These are phyloP conservation scores for Drosophila kikkawai DNA, from an alignment of 1,140 invertebrate species.

Conservation along the genomic window DNA sequence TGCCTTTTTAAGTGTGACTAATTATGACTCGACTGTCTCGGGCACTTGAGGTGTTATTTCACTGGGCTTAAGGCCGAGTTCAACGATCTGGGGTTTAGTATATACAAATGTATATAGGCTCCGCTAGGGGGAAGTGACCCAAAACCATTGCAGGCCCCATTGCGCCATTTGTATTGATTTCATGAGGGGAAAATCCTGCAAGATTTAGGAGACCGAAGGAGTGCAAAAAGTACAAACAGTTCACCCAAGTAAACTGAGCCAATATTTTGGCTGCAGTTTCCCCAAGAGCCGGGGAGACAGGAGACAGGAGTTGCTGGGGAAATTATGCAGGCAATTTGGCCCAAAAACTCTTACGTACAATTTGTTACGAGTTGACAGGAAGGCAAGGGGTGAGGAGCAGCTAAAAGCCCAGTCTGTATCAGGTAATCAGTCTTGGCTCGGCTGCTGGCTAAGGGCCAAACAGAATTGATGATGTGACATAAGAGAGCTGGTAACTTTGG, in stretches of 20 bases:
- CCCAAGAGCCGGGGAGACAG: not conserved
- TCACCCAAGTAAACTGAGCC: conserved; percentile 50
- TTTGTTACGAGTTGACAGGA: conserved; percentile 56
- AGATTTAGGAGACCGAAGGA: conserved; percentile 22
- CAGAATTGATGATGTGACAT: conserved; percentile 57
- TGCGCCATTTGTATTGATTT: conserved; percentile 64
- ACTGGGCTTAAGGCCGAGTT: conserved; percentile 31
- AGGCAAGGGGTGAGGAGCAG: not conserved
- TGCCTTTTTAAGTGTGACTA: conserved; percentile 81
- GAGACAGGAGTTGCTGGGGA: conserved; percentile 1
- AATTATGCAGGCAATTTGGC: conserved; percentile 77
- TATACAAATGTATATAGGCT: conserved; percentile 5
- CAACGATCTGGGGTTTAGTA: conserved; percentile 46
- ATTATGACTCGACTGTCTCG: conserved; percentile 69
- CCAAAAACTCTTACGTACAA: conserved; percentile 58
- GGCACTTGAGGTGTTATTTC: conserved; percentile 63
- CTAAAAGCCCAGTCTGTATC: conserved; percentile 24
- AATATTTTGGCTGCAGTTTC: conserved; percentile 69
- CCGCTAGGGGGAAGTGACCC: conserved; percentile 26
- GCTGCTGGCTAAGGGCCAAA: conserved; percentile 41
- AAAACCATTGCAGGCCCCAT: conserved; percentile 28
- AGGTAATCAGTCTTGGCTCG: conserved; percentile 56
- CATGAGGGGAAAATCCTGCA: conserved; percentile 7
- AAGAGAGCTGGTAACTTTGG: conserved; percentile 7
- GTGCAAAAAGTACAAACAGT: conserved; percentile 27